Conservation (phyloP, 2,888 invertebrate genomes). For the Danaus chrysippus region DNA sequence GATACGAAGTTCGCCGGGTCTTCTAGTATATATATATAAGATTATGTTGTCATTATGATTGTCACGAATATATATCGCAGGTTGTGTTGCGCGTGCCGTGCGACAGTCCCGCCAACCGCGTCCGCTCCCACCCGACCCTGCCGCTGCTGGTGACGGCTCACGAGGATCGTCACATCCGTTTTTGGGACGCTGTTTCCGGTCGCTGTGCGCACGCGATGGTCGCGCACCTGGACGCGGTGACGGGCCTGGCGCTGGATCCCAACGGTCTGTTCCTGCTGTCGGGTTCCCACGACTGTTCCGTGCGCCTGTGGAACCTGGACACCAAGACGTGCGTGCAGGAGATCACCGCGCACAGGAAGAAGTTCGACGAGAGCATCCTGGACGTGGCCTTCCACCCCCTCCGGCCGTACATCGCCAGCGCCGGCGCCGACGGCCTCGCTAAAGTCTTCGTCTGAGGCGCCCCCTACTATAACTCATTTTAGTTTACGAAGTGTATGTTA, state of each 20-base stretch:
- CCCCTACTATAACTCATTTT: constrained; percentile 46
- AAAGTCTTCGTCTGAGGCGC: constrained; percentile 94
- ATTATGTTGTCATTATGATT: background rate
- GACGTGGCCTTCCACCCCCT: constrained; percentile 99
- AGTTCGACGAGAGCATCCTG: constrained; percentile 99
- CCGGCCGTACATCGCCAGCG: constrained; percentile 98
- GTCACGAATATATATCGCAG: constrained; percentile 38
- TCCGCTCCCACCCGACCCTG: constrained; percentile 97
- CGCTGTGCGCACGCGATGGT: constrained; percentile 98
- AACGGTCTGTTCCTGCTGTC: constrained; percentile 98
- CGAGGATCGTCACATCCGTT: constrained; percentile 98
- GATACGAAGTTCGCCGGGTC: too few species aligned
- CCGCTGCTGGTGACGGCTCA: constrained; percentile 98
- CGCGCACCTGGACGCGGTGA: constrained; percentile 99
- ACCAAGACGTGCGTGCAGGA: constrained; percentile 99
- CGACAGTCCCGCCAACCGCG: constrained; percentile 83
- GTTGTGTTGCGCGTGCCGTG: constrained; percentile 83
- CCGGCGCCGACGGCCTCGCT: constrained; percentile 98
- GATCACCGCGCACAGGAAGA: constrained; percentile 99
- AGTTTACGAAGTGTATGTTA: constrained; percentile 30
- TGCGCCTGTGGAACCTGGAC: constrained; percentile 99
- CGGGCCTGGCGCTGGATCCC: constrained; percentile 98
- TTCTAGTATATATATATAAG: too few species aligned
- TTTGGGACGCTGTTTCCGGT: constrained; percentile 97
- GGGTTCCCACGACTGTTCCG: constrained; percentile 99